Base-by-base conservation (phyloP, 1,140 invertebrate genomes). In the Odontomachus brunneus region DNA sequence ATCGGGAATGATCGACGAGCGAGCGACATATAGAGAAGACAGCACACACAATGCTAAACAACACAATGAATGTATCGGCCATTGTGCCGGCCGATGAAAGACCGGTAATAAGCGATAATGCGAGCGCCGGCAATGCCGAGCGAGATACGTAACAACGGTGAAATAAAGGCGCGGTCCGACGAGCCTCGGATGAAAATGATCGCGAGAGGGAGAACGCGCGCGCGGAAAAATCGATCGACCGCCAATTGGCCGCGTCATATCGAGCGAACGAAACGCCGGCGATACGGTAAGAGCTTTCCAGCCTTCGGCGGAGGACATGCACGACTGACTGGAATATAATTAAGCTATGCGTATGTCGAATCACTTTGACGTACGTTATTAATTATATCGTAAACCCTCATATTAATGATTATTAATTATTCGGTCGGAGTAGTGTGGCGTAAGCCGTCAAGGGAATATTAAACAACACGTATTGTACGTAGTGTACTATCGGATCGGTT, bases 51-150 rank as follows among this genome's bases (percentile, higher is more conserved):
- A 80, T 71, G 51, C 65, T 69, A 80, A 80, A 57, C 65, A 78
- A 78, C 22, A 78, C 75, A 71, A 69, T 80, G 75, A 80, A 80
- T 71, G 38, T 71, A 71, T 80, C 51, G 65, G 65, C 65, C 14
- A 71, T 80, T 80, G 33, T 22, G 38, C 65, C 24, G 75, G 17
- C 26, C 75, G 75, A 80, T 80, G 65, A 71, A 80, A 80, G 75
- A 80, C 75, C 75, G 38, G 65, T 80, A 80, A 80, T 80, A 59
- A 69, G 65, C 75, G 75, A 80, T 80, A 69, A 80, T 80, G 29
- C 33, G 51, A 80, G 14, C 38, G 14, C 33, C n/a, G 33, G 59
- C 51, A 48, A 71, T 80, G 38, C 38, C 65, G 49, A 69, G 24
- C 65, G 15, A 71, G 65, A 80, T 80, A 71, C 44, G n/a, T 69